phyloP scores from a whole-genome alignment of 2,113 vertebrate species.

The Psittacula cyanocephala region DNA sequence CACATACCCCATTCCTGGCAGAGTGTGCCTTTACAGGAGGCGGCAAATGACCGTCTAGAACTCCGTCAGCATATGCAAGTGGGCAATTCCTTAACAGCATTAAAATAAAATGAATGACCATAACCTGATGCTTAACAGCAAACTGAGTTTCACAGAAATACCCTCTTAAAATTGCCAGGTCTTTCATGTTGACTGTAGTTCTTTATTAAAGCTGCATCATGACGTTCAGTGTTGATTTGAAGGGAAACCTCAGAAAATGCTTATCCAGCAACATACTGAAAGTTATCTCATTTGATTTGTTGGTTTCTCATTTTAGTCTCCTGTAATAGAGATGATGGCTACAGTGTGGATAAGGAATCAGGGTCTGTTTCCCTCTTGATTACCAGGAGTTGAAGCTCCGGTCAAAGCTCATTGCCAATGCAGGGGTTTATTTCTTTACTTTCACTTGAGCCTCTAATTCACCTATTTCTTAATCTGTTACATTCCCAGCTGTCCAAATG shows the following conservation, averaged over 20 bases:
- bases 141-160: neutral
- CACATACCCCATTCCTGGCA: neutral
- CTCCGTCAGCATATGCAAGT: neutral
- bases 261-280: neutral
- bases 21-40: neutral
- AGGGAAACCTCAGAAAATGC: neutral
- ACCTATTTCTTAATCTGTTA: neutral
- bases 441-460: neutral
- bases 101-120: neutral
- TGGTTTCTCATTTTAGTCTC: neutral
- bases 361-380: neutral
- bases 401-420: neutral
- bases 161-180: neutral
- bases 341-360: neutral
- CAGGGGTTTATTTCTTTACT: neutral
- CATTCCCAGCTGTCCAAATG: neutral
- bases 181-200: neutral
- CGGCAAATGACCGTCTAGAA: neutral
- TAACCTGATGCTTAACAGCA: neutral
- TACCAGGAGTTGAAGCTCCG: slow-evolving; percentile 1
- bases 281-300: neutral
- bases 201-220: neutral
- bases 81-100: neutral
- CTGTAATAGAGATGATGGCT: neutral
- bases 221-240: neutral